A percentile compares a stretch with the other conserved stretches of the same genome.
These are phyloP conservation scores for Lithobates pipiens DNA, from an alignment of 2,797 vertebrate genomes.

Conservation along the genomic window DNA sequence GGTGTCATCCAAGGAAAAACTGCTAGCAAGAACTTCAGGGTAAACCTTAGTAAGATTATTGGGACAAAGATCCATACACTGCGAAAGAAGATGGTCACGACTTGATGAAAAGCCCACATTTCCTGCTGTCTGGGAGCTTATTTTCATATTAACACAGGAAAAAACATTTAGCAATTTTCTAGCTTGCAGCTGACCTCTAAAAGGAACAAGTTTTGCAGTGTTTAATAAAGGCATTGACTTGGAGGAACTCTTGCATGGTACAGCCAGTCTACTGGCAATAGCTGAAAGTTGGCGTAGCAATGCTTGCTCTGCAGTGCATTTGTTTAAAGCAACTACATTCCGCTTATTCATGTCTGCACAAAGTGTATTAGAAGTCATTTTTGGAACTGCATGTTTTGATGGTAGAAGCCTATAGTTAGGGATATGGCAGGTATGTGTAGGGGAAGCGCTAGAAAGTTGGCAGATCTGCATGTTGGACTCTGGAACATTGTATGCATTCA, in stretches of 20 bases:
- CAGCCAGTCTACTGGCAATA: conserved; percentile 70
- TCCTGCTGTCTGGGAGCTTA: conserved; percentile 65
- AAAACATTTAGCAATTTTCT: conserved; percentile 72
- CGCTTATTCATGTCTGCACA: conserved; percentile 65
- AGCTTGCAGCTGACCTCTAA: conserved; percentile 50
- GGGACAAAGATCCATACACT: conserved; percentile 71
- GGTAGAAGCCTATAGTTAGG: conserved; percentile 60
- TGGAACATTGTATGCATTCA: conserved; percentile 25
- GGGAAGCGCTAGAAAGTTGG: conserved; percentile 53
- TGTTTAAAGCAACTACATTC: conserved; percentile 60
- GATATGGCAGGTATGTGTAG: conserved; percentile 51
- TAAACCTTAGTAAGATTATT: conserved; percentile 67
- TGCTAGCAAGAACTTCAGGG: conserved; percentile 65
- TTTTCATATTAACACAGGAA: conserved; percentile 68
- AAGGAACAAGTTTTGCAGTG: neutral
- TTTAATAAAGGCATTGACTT: conserved; percentile 34
- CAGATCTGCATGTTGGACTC: conserved; percentile 54
- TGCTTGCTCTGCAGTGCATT: conserved; percentile 73
- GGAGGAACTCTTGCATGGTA: conserved; percentile 60
- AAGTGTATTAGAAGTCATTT: conserved; percentile 34
- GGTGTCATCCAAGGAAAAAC: conserved; percentile 61
- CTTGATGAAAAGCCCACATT: conserved; percentile 7
- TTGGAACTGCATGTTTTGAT: conserved; percentile 41
- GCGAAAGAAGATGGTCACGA: conserved; percentile 64
- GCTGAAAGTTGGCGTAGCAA: conserved; percentile 73